These are phyloP conservation scores for Penaeus monodon DNA, from an alignment of 2,888 invertebrate species.

Conservation along the genomic window DNA sequence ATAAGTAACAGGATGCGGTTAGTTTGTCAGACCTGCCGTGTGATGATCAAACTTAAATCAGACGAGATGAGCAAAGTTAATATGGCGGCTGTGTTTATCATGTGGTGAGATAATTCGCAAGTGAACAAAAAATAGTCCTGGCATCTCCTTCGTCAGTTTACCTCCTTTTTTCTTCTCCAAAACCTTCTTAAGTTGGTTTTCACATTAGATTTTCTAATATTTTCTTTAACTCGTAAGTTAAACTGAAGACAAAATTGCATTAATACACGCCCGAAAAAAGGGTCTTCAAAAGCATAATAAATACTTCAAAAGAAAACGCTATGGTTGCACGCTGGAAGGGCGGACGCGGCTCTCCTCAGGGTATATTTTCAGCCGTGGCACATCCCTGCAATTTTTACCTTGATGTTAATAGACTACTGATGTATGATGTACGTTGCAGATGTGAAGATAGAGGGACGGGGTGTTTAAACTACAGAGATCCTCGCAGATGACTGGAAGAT, in stretches of 20 bases:
- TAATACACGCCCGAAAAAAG: slow-evolving; percentile 42
- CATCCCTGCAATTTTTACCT: slow-evolving; percentile 57
- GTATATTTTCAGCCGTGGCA: slow-evolving; percentile 40
- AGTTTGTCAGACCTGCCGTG: slow-evolving; percentile 49
- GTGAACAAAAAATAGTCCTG: slow-evolving; percentile 27
- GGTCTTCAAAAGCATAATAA: slow-evolving; percentile 38
- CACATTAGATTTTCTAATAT: slow-evolving; percentile 41
- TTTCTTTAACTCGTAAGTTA: slow-evolving; percentile 38
- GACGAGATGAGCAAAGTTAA: slow-evolving; percentile 50
- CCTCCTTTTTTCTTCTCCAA: slow-evolving; percentile 25
- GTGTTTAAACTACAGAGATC: slow-evolving; percentile 62
- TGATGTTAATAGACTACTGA: slow-evolving; percentile 62
- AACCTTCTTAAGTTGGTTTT: slow-evolving; percentile 29
- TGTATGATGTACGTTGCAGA: slow-evolving; percentile 61
- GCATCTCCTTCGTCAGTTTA: slow-evolving; percentile 29
- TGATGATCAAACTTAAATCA: slow-evolving; percentile 55
- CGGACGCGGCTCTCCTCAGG: slow-evolving; percentile 20
- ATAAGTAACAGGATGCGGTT: slow-evolving; percentile 50
- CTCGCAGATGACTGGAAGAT: slow-evolving; percentile 60
- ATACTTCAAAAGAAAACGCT: slow-evolving; percentile 38
- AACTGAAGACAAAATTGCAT: slow-evolving; percentile 46
- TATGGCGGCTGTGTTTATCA: slow-evolving; percentile 48
- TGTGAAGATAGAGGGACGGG: slow-evolving; percentile 58
- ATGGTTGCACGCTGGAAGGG: slow-evolving; percentile 25
- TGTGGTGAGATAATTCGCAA: slow-evolving; percentile 47